Evolutionary conservation across 2,797 vertebrate genomes (phyloP), one percentile per base, ranked within the genome.

Genomic region (Perodicticus potto): DNA sequence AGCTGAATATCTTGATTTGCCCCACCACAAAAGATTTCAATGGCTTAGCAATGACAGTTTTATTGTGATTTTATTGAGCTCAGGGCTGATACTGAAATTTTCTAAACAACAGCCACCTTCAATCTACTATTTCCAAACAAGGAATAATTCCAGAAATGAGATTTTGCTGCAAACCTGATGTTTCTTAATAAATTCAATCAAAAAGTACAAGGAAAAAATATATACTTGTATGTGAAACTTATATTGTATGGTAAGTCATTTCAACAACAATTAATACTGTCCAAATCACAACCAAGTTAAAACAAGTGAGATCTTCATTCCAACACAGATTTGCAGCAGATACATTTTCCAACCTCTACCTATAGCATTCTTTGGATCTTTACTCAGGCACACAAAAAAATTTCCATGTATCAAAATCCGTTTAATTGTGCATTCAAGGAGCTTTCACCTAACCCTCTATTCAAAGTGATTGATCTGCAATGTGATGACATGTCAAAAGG

Each of bases 241-340:
- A 65, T 19, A 65, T 7, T 89, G 19, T 29, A n/a, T 37, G 23
- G 16, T 85, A 76, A 82, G 14, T 91, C 34, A 88, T 49, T 84
- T 6, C 34, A 34, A 81, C 37, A 84, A 81, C 37, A 84, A 81
- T 34, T 93, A 88, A 65, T 72, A 11, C 23, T 67, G 25, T 61
- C 19, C 78, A 63, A 92, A 88, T 80, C 49, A 78, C 12, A 86
- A 89, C 57, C 74, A 95, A 70, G 80, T 88, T 93, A 34, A 87
- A 92, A 91, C 34, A 82, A 89, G 73, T 80, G 23, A 91, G 63
- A 86, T 92, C 70, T 78, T 90, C 37, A 92, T 40, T 94, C 43
- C 59, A 53, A 74, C 63, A 94, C 43, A 88, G 65, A 88, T 94
- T 45, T 85, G 22, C 22, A 84, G 13, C 37, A 65, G 11, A 29